These are phyloP conservation scores for Oryctolagus cuniculus DNA, from an alignment of 2,113 vertebrate species.

Conservation along the genomic window DNA sequence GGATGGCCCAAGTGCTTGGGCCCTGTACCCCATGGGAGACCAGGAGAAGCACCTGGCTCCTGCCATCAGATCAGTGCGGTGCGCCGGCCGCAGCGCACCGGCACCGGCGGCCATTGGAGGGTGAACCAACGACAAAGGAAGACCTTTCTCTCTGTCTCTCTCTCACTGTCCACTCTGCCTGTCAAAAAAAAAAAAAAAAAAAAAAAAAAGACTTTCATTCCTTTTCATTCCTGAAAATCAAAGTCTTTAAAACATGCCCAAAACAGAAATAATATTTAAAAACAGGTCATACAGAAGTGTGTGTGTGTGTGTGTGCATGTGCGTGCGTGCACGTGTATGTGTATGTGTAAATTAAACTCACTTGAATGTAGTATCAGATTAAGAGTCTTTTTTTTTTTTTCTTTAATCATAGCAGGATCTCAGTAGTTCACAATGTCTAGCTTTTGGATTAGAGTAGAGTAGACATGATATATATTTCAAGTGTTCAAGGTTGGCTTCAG, in stretches of 20 bases:
- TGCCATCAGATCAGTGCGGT: no score
- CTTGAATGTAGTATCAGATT: neutral
- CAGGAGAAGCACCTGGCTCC: no score
- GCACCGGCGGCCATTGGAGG: no score
- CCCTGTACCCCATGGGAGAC: no score
- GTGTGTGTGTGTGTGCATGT: neutral
- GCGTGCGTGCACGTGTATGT: neutral
- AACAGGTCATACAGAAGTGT: neutral
- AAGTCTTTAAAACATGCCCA: conserved; percentile 4
- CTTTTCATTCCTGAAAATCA: conserved; percentile 39
- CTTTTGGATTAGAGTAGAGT: neutral
- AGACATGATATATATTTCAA: neutral
- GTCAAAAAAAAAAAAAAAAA: no score
- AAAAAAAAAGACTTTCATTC: neutral
- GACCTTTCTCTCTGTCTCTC: no score
- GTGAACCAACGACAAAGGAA: no score
- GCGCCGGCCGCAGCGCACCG: no score
- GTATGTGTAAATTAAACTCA: neutral
- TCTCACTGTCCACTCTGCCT: no score
- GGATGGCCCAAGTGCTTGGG: no score
- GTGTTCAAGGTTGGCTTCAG: no score
- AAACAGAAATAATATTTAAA: neutral
- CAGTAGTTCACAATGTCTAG: neutral
- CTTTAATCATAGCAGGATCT: neutral
- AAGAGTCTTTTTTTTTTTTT: neutral